A percentile compares a stretch with the other conserved stretches of the same genome.
phyloP scores from a whole-genome alignment of 1,140 invertebrate species.

The Daktulosphaira vitifoliae region DNA sequence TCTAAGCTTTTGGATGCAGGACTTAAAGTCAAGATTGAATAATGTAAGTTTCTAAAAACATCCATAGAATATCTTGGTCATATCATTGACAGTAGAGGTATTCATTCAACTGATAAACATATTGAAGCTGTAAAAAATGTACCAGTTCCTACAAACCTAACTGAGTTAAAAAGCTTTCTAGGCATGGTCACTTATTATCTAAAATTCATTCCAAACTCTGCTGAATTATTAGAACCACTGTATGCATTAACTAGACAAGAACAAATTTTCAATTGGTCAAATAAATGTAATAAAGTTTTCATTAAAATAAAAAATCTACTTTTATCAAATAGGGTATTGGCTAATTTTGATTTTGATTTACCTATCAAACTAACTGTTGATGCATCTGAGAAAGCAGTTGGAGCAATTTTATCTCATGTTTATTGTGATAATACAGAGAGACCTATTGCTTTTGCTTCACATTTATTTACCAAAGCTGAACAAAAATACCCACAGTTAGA shows the following conservation, averaged over 20 bases:
- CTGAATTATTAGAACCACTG: conserved; percentile 34
- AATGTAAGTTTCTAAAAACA: conserved; percentile 33
- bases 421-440: conserved; percentile 42
- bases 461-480: conserved; percentile 43
- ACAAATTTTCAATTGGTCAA: conserved; percentile 36
- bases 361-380: too few species aligned
- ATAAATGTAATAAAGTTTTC: conserved; percentile 41
- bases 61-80: conserved; percentile 38
- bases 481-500: conserved; percentile 47
- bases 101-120: conserved; percentile 42
- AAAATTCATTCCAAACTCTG: conserved; percentile 39
- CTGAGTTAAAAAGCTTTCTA: conserved; percentile 41
- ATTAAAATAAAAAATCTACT: too few species aligned
- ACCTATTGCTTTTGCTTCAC: too few species aligned
- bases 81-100: conserved; percentile 36
- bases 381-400: conserved; percentile 46
- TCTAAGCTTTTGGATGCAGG: conserved; percentile 10
- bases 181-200: conserved; percentile 42
- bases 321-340: too few species aligned
- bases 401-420: conserved; percentile 45
- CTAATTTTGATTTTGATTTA: too few species aligned
- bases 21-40: conserved; percentile 36
- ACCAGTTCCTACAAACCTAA: conserved; percentile 41
- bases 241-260: conserved; percentile 34
- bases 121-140: conserved; percentile 41